phyloP scores from a whole-genome alignment of 2,888 invertebrate genomes.

The Tetranychus piercei region DNA sequence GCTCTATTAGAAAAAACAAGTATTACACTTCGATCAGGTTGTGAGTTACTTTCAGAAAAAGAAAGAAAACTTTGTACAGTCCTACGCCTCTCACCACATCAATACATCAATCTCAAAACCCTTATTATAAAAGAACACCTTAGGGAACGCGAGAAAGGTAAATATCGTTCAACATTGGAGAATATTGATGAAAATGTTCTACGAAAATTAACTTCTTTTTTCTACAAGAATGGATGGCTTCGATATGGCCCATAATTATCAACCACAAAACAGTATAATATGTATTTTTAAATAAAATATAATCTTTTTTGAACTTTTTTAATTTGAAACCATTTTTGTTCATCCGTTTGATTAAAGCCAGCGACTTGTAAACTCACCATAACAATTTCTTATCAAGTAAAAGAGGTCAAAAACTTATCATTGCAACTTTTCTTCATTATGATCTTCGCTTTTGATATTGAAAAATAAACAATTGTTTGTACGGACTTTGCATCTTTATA shows the following conservation, averaged over 20 bases:
- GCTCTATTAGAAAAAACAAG: constrained; percentile 10
- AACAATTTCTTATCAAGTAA: too few species aligned
- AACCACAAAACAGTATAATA: too few species aligned
- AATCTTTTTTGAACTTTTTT: background rate
- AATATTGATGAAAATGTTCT: constrained; percentile 38
- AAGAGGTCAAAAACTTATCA: too few species aligned
- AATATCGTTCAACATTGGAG: constrained; percentile 15
- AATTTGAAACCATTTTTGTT: background rate
- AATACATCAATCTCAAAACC: constrained; percentile 72
- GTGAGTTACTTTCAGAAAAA: constrained; percentile 32
- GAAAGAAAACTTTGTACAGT: constrained; percentile 46
- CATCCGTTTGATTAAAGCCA: too few species aligned
- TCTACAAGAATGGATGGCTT: constrained; percentile 42
- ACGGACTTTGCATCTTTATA: background rate
- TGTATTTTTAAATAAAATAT: background rate
- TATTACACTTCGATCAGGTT: background rate
- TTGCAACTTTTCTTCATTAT: too few species aligned
- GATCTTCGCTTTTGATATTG: too few species aligned
- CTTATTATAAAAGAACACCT: constrained; percentile 45
- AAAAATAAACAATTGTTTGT: too few species aligned
- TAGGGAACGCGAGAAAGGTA: background rate
- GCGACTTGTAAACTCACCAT: too few species aligned
- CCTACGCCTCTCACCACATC: constrained; percentile 62
- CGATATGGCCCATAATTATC: background rate
- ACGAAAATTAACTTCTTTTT: constrained; percentile 40